Evolutionary conservation across 2,113 vertebrate genomes (phyloP), one percentile per base, ranked within the genome.

Genomic region (Baryphthengus martii): DNA sequence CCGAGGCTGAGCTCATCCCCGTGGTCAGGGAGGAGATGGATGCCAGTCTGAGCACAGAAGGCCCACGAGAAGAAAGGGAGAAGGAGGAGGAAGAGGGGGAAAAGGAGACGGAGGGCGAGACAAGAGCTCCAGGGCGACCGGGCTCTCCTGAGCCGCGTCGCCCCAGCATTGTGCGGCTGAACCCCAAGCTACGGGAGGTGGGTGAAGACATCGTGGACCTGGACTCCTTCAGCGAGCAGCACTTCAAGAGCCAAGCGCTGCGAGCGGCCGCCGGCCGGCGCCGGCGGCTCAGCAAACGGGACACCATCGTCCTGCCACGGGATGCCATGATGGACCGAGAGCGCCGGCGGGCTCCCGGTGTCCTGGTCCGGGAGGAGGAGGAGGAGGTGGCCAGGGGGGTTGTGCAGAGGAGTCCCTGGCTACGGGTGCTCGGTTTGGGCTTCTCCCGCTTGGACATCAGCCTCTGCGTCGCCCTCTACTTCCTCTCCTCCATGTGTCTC

Each of bases 391-490:
- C 10, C 3, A 56, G 37, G 33, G 39, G 37, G 5, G 37, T 84
- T 1, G 6, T 53, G 59, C 80, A 15, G 45, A 96, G 80, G 61
- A 97, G 96, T 47, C 98, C 88, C 59, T 99, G 98, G 99, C 97
- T 99, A 70, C 98, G 97, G 47, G 72, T 98, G 89, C 96, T 99
- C 2, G 98, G 97, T 17, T 96, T 98, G 25, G 98, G 98, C 31
- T 99, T 99, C 95, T 99, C 99, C 77, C 98, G 97, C 81, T 79
- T 98, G 96, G 99, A 99, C 91, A 59, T 99, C 96, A 99, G 99
- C 97, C 98, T 99, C 28, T 99, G 98, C 8, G 95, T 99, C 25
- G 93, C 98, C 42, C 98, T 99, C 17, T 99, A 99, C 49, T 97
- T 98, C 73, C 97, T 99, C 85, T 99, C 99, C 73, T 98, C 98